These are phyloP conservation scores for Amblyornis subalaris DNA, from an alignment of 2,113 vertebrate species.

Conservation along the genomic window DNA sequence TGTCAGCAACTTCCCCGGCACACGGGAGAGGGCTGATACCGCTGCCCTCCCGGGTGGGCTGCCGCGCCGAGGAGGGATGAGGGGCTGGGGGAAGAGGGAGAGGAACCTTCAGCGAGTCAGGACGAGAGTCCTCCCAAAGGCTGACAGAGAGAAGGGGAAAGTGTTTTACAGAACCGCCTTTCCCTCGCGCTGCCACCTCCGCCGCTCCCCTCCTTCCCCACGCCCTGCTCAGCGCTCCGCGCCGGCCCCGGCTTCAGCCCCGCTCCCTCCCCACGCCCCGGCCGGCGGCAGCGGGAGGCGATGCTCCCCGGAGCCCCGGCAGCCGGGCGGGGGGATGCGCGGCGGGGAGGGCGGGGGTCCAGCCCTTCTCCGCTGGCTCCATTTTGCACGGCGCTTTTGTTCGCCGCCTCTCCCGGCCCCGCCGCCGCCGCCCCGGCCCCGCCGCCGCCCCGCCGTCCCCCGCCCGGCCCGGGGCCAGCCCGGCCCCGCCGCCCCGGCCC, in stretches of 20 bases:
- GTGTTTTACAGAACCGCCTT: conserved; percentile 28
- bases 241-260: neutral
- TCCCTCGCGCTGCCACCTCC: neutral
- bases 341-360: neutral
- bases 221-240: neutral
- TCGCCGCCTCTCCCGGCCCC: neutral
- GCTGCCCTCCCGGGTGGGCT: conserved; percentile 47
- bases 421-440: neutral
- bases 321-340: neutral
- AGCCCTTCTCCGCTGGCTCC: conserved; percentile 40
- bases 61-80: neutral
- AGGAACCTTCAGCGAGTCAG: conserved; percentile 63
- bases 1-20: conserved; percentile 50
- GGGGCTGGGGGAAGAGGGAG: conserved; percentile 43
- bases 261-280: neutral
- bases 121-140: conserved; percentile 68
- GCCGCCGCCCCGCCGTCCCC: too few species aligned
- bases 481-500: too few species aligned
- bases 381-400: conserved; percentile 43
- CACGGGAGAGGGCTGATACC: neutral
- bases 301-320: neutral
- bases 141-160: conserved; percentile 75
- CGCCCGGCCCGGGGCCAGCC: too few species aligned
- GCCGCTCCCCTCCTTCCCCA: neutral
- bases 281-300: neutral